Percentiles rank a stretch among this genome's conserved stretches.
These are phyloP conservation scores for Microhierax caerulescens DNA, from an alignment of 2,797 vertebrate species.

Conservation along the genomic window DNA sequence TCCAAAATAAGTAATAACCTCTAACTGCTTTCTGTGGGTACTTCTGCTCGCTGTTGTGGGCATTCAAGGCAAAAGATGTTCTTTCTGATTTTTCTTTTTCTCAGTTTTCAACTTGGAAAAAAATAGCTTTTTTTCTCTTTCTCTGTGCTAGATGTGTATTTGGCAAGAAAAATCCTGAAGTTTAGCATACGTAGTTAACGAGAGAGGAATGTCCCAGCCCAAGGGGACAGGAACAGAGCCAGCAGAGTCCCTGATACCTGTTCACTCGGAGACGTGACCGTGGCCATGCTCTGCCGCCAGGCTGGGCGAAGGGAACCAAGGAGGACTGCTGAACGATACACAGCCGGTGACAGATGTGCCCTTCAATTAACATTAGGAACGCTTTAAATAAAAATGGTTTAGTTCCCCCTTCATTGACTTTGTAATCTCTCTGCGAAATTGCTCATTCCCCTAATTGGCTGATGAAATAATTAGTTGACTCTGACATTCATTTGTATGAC, in stretches of 20 bases:
- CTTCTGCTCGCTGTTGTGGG: neutral
- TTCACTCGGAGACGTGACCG: neutral
- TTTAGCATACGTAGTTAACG: neutral
- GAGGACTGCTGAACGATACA: neutral
- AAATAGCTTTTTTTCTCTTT: neutral
- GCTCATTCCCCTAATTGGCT: conserved; percentile 19
- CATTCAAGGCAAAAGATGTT: neutral
- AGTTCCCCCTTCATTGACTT: conserved; percentile 1
- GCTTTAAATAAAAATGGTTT: conserved; percentile 11
- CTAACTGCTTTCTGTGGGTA: neutral
- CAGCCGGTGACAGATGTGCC: neutral
- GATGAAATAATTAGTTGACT: conserved; percentile 60
- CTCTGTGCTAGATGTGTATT: neutral
- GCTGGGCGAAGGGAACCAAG: neutral
- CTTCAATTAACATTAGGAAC: conserved; percentile 41
- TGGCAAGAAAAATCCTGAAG: neutral
- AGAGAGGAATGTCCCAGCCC: neutral
- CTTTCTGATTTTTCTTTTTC: neutral
- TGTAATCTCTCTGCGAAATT: conserved; percentile 44
- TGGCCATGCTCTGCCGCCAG: neutral
- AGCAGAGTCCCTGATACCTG: neutral
- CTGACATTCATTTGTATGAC: neutral
- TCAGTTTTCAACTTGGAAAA: neutral
- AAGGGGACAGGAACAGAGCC: neutral
- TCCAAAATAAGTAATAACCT: neutral